phyloP scores from a whole-genome alignment of 2,113 vertebrate species.

The Mellivora capensis region DNA sequence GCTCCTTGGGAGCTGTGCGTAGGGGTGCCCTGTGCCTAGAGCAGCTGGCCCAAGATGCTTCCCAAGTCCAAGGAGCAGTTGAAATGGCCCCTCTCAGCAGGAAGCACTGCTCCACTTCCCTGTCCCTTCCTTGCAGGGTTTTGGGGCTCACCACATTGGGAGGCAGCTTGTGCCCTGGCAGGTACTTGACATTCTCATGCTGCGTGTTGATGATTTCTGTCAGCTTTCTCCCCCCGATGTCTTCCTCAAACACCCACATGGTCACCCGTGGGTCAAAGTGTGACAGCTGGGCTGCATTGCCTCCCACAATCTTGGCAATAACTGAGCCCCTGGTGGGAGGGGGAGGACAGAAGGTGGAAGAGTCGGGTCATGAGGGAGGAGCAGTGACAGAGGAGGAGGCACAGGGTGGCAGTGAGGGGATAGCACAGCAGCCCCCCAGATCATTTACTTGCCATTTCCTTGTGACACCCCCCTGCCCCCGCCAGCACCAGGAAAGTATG shows the following conservation, averaged over 20 bases:
- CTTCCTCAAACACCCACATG: slow-evolving; percentile 99
- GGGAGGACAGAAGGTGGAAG: neutral
- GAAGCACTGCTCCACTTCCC: neutral
- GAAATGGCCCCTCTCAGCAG: neutral
- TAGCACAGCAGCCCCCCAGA: neutral
- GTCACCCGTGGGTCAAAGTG: slow-evolving; percentile 88
- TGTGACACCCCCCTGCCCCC: neutral
- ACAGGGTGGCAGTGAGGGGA: neutral
- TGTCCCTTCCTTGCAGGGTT: neutral
- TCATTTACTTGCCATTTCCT: neutral
- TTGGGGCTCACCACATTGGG: slow-evolving; percentile 91
- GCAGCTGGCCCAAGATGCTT: neutral
- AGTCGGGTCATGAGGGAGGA: neutral
- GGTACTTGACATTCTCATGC: slow-evolving; percentile 96
- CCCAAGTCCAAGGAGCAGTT: neutral
- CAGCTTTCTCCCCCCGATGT: slow-evolving; percentile 87
- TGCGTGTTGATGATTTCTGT: slow-evolving; percentile 96
- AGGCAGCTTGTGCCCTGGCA: slow-evolving; percentile 95
- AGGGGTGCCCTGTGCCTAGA: neutral
- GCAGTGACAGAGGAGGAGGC: neutral
- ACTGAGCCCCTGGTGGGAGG: slow-evolving; percentile 90
- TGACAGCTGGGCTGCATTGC: slow-evolving; percentile 87
- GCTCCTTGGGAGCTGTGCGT: neutral
- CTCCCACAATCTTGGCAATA: slow-evolving; percentile 95
- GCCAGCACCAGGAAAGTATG: neutral